Base-by-base conservation (phyloP, 2,888 invertebrate genomes). In the Pammene fasciana region DNA sequence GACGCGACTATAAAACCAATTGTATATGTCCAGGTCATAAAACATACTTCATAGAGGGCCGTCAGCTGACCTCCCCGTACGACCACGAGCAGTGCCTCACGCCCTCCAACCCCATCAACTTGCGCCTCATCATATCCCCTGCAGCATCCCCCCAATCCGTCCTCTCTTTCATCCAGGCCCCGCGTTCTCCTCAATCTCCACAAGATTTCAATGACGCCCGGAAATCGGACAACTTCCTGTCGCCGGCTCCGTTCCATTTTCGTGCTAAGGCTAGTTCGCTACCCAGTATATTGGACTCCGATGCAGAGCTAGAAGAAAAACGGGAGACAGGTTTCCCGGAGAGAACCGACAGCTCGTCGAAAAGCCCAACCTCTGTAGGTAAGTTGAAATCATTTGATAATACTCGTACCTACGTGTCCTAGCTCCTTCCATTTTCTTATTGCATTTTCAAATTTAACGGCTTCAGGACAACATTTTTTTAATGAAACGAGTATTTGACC, bases 41-140 rank as follows among this genome's bases (percentile, higher is more conserved):
- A 86, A 97, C 97, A 0, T 97, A 95, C 87, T 98, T 98, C 86
- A 97, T 98, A 70, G 94, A 95, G 82, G 96, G 96, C 38, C 94
- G 96, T 36, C 95, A 95, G 82, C 90, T 93, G 73, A 94, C 94
- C 77, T 88, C 87, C 62, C 86, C 87, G 67, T 90, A 86, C 78
- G 87, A 87, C 73, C 86, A 84, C 75, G 88, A 88, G 67, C 85
- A 87, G 60, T 87, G 87, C 78, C 83, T 87, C 67, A 87, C 88
- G 67, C 89, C 90, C 52, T 85, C 88, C 60, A 89, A 89, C 78
- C 91, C 90, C 67, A 79, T 90, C 67, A 94, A 93, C 76, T 86
- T 94, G 70, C 94, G 94, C 68, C 88, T 95, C 57, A 94, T 94
- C 72, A 94, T 94, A 77, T 94, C 94, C 67, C 94, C 94, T 41